Base-by-base conservation (phyloP, 2,113 vertebrate species). In the Lutjanus erythropterus region DNA sequence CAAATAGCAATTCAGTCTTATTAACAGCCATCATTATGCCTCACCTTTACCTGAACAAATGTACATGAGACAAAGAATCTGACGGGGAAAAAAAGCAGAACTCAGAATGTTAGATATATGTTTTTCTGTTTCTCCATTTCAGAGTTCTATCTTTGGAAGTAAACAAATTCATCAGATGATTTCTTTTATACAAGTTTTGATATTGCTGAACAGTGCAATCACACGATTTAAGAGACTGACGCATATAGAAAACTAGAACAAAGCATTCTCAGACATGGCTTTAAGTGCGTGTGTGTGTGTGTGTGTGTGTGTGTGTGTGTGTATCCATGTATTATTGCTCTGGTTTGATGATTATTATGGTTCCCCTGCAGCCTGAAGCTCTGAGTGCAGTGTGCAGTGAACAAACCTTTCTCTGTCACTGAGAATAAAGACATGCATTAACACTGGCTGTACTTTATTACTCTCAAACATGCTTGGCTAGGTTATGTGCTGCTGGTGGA, bases 371-470 rank as follows among this genome's bases (percentile, higher is more conserved):
- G 42, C 50, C 55, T 64, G 41, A 64, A 81, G 68, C 75, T 69
- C 25, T 37, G n/a, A 59, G 33, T 7, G 3, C 71, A 53, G 37
- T 19, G 7, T 8, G 4, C 16, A 5, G 29, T 44, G 76, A 87
- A 92, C 88, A 87, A 78, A 59, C 39, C 46, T 37, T 62, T 37
- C 64, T 88, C 78, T 89, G 81, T 92, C 31, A 31, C 9, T 12
- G 62, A 85, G 75, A 83, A 87, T 73, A 89, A 86, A 88, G 86
- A 81, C 62, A 0, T 67, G 60, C 73, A 74, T 84, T 87, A 68
- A 81, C 60, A 60, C 83, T 14, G 69, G 66, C 47, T 76, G 31
- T 44, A 70, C 65, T 78, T 71, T 68, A 61, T 82, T 39, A 21
- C 50, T 52, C 42, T 73, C 9, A 64, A 86, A 78, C 78, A 66